Evolutionary conservation across 2,797 vertebrate species (phyloP), one percentile per base, ranked within the genome.

Genomic region (Echeneis naucrates): DNA sequence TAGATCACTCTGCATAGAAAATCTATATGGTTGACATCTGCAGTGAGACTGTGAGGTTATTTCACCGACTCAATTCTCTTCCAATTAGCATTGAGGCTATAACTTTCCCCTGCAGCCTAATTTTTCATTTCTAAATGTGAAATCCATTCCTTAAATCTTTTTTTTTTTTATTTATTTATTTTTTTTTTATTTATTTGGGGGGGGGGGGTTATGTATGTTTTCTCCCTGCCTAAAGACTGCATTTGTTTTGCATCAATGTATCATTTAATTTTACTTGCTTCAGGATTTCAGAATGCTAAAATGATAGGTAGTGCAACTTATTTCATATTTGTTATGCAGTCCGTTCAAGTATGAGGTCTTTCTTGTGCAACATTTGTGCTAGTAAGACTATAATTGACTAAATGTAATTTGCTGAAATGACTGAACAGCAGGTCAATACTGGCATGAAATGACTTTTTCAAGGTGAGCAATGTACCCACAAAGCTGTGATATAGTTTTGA

Each of bases 61-160:
- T 92, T 88, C 80, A 88, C 48, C 72, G 58, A 79, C 74, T 72
- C 81, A 82, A 82, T 91, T 92, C 84, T 75, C 75, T 81, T 80
- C 84, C 89, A 93, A 91, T 93, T 91, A 93, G 86, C 79, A 90
- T 88, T 55, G 59, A 68, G 62, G 82, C 85, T 86, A 87, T 88
- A 92, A 85, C 74, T 90, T 90, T 84, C 30, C 59, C 72, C 67
- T 45, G 47, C 62, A 16, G 79, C 75, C 69, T 80, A 77, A 70
- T 92, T 92, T 91, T 93, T 94, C 87, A 89, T 83, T 85, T 78
- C 64, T 65, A 87, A 92, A 89, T 87, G 75, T 85, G 74, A 89
- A 85, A 92, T 88, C 86, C 72, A 91, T 92, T 87, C 63, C 77
- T 85, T 87, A 75, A 85, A 86, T 92, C 77, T 89, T 87, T 85